phyloP scores from a whole-genome alignment of 1,140 invertebrate species.

The Brachionus sp. region DNA sequence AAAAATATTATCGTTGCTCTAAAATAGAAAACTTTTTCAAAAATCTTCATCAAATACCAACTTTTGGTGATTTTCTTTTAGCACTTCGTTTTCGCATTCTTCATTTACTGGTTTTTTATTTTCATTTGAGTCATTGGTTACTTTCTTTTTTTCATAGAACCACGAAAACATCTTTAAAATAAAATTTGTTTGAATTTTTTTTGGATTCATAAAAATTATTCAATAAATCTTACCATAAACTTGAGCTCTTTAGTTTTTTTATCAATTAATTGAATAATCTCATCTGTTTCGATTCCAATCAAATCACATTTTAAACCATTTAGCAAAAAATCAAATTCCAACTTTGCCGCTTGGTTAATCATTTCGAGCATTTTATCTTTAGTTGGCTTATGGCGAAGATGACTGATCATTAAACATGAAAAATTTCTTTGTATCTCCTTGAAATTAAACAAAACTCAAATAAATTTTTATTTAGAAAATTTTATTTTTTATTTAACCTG shows the following conservation, averaged over 20 bases:
- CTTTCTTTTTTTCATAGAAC: conserved; percentile 25
- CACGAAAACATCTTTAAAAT: conserved; percentile 15
- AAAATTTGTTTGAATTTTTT: background rate
- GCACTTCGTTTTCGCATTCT: background rate
- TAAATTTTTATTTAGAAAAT: background rate
- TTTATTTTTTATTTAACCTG: background rate
- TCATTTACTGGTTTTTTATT: background rate
- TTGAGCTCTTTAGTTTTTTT: conserved; percentile 43
- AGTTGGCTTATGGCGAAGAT: conserved; percentile 14
- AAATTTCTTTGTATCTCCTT: conserved; percentile 28
- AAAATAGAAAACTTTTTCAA: background rate
- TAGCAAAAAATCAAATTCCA: conserved; percentile 40
- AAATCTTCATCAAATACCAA: conserved; percentile 45
- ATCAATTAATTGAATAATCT: conserved; percentile 34
- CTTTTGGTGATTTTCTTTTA: conserved; percentile 42
- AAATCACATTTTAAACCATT: conserved; percentile 36
- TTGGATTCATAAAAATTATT: background rate
- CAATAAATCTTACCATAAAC: background rate
- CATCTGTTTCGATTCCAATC: background rate
- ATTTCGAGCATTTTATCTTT: conserved; percentile 32
- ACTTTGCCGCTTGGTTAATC: conserved; percentile 37
- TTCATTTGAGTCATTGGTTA: background rate
- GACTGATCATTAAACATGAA: conserved; percentile 31
- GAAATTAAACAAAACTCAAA: background rate
- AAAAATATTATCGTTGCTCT: background rate